Base-by-base conservation (phyloP, 2,888 invertebrate species). In the Crioceris asparagi region DNA sequence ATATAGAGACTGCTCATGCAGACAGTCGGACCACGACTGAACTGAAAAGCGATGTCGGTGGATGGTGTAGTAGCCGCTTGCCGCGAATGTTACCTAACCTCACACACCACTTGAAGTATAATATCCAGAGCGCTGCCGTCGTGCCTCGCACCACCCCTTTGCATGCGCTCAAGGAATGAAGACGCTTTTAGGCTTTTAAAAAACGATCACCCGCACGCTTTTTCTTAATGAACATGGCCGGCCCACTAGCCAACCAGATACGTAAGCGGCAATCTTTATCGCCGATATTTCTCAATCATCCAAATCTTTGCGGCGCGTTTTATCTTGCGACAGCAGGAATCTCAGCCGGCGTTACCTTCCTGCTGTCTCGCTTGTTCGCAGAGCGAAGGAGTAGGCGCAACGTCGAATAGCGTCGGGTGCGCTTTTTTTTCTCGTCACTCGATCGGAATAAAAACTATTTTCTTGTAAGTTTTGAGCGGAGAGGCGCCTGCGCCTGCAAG, bases 71-170 rank as follows among this genome's bases (percentile, higher is more conserved):
- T 12, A 15, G 10, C 3, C 18, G 26, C 37, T 46, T 43, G 41
- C 35, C 36, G 35, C 29, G 14, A 15, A 11, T 10, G 29, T 5
- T 10, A 15, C 14, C n/a, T n/a, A n/a, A n/a, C n/a, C n/a, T n/a
- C n/a, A n/a, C n/a, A n/a, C n/a, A n/a, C n/a, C n/a, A n/a, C n/a
- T n/a, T n/a, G n/a, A n/a, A n/a, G n/a, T n/a, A n/a, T n/a, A n/a
- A n/a, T n/a, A n/a, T n/a, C n/a, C n/a, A n/a, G n/a, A n/a, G n/a
- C n/a, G n/a, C n/a, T n/a, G n/a, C n/a, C n/a, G n/a, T n/a, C n/a
- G n/a, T n/a, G n/a, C n/a, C n/a, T 55, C 56, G 59, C 56, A 52
- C 61, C 61, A 61, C 62, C 62, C 61, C 60, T 60, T 56, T 54
- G 48, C 54, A 57, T 56, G 57, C 57, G 58, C 57, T 51, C 48